Percentiles rank a stretch among this genome's conserved stretches.
These are phyloP conservation scores for Oopsacas minuta DNA, from an alignment of 37 sponge, comb jelly and placozoan genomes.

Conservation along the genomic window DNA sequence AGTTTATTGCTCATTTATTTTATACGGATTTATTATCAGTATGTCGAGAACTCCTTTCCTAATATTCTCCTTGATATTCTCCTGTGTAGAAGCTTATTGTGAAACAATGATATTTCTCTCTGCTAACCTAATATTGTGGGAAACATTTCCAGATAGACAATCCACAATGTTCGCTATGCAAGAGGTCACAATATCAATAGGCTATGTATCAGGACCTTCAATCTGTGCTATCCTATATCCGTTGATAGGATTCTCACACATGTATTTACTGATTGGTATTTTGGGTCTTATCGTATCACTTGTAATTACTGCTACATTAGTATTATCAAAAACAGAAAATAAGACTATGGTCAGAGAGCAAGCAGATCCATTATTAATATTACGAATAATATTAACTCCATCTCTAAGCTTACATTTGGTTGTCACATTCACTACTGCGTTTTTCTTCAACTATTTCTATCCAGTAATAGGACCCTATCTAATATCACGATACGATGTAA, in stretches of 20 bases:
- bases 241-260: neutral
- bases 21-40: neutral
- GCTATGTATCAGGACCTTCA: neutral
- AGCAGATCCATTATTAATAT: neutral
- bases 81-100: neutral
- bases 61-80: neutral
- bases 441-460: neutral
- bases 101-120: slow-evolving; percentile 10
- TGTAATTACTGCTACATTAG: neutral
- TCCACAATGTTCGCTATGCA: neutral
- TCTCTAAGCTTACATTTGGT: neutral
- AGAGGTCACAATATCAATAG: neutral
- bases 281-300: neutral
- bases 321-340: neutral
- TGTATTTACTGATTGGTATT: neutral
- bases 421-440: neutral
- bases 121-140: neutral
- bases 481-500: neutral
- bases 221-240: neutral
- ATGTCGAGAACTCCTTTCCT: neutral
- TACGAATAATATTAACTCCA: neutral
- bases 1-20: neutral
- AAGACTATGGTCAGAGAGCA: neutral
- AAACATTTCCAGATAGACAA: neutral
- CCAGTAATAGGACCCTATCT: slow-evolving; percentile 1